Conservation (phyloP, 1,140 invertebrate species). For the Pogonus chalceus region DNA sequence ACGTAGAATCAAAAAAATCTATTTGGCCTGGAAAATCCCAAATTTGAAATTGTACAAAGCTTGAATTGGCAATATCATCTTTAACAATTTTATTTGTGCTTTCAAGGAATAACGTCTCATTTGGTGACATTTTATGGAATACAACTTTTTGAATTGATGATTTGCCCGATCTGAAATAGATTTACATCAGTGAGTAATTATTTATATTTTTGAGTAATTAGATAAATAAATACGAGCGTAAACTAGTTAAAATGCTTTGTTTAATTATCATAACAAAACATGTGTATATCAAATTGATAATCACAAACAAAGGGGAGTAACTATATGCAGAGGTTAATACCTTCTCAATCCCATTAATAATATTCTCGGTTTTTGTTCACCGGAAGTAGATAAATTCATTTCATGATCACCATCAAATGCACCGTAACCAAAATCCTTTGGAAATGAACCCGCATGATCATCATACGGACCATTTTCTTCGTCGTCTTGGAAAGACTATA, state of each 20-base stretch:
- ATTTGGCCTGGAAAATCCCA: slow-evolving; percentile 99
- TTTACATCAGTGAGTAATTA: slow-evolving; percentile 9
- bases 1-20: slow-evolving; percentile 92
- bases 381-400: slow-evolving; percentile 38
- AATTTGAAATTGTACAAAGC: slow-evolving; percentile 99
- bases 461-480: slow-evolving; percentile 40
- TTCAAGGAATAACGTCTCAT: slow-evolving; percentile 98
- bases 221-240: slow-evolving; percentile 7
- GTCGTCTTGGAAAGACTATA: slow-evolving; percentile 57
- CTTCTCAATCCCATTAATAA: slow-evolving; percentile 90
- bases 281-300: too few relatives aligned
- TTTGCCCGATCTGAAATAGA: slow-evolving; percentile 82
- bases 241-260: background rate
- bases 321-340: too few relatives aligned
- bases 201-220: slow-evolving; percentile 9
- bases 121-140: slow-evolving; percentile 99
- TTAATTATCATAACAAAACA: slow-evolving; percentile 10
- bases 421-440: slow-evolving; percentile 87
- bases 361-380: slow-evolving; percentile 83
- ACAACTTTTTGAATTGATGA: slow-evolving; percentile 99
- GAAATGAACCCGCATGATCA: slow-evolving; percentile 62
- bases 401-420: slow-evolving; percentile 64
- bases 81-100: slow-evolving; percentile 98
- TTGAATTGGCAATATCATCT: slow-evolving; percentile 93
- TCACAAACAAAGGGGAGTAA: too few relatives aligned